Evolutionary conservation across 1,140 invertebrate species (phyloP).

Genomic region (Lerema accius): DNA sequence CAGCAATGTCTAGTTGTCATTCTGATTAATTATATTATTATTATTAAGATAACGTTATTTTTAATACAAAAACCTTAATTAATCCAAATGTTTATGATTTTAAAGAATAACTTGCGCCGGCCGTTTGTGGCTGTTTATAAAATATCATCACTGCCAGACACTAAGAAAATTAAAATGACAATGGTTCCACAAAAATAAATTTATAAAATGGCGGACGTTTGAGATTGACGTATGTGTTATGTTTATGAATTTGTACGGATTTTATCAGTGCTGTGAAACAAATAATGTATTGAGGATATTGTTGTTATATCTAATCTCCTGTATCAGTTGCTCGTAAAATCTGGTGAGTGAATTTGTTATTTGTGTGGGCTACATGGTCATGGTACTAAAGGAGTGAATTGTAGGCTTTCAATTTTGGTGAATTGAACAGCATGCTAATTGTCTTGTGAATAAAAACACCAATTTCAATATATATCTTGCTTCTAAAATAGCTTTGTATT

Average conservation of each 20-base stretch:
- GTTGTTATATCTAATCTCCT: slow-evolving; percentile 18
- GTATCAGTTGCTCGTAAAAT: slow-evolving; percentile 19
- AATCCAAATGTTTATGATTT: too few species aligned
- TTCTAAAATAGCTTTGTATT: not conserved
- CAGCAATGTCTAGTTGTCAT: too few species aligned
- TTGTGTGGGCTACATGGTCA: slow-evolving; percentile 39
- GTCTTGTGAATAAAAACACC: not conserved
- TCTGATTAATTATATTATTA: too few species aligned
- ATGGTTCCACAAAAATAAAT: slow-evolving; percentile 46
- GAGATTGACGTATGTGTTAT: slow-evolving; percentile 77
- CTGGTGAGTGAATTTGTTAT: slow-evolving; percentile 20
- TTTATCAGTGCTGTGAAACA: slow-evolving; percentile 54
- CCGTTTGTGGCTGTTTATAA: slow-evolving; percentile 4
- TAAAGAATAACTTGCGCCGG: too few species aligned
- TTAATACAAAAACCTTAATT: too few species aligned
- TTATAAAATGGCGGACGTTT: slow-evolving; percentile 76
- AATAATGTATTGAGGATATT: slow-evolving; percentile 57
- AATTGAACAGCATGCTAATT: not conserved
- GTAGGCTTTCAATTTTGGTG: slow-evolving; percentile 47
- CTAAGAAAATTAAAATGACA: slow-evolving; percentile 16
- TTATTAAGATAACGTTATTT: too few species aligned
- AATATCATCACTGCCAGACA: not conserved
- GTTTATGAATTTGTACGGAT: slow-evolving; percentile 66
- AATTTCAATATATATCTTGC: not conserved
- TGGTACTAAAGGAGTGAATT: slow-evolving; percentile 46